phyloP scores from a whole-genome alignment of 2,888 invertebrate species.

The Flexamia atlantica region DNA sequence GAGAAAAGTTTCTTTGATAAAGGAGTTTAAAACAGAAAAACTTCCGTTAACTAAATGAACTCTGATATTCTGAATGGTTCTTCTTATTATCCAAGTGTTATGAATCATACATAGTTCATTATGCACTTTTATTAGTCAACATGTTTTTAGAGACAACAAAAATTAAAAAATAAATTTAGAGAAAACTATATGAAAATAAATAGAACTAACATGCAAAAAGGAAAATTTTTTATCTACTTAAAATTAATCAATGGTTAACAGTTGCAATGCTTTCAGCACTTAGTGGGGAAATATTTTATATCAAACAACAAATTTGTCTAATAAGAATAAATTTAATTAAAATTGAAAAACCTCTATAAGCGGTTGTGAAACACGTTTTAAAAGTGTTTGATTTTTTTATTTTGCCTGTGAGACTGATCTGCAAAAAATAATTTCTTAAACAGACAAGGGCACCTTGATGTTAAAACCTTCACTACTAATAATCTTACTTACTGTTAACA shows the following conservation, averaged over 20 bases:
- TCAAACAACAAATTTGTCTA: not conserved
- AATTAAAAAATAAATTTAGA: not conserved
- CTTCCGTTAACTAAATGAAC: too few species aligned
- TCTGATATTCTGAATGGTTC: too few species aligned
- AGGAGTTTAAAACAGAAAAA: too few species aligned
- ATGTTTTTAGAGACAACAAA: not conserved
- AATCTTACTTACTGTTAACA: not conserved
- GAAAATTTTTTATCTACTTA: not conserved
- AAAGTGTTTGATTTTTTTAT: not conserved
- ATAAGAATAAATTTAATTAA: not conserved
- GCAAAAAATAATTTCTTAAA: not conserved
- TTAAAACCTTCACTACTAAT: not conserved
- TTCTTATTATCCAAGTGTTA: too few species aligned
- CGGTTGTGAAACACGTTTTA: not conserved
- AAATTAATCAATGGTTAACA: not conserved
- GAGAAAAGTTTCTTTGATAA: too few species aligned
- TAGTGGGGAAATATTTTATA: not conserved
- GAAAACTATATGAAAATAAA: not conserved
- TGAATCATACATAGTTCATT: too few species aligned
- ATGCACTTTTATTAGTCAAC: not conserved
- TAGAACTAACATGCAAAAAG: not conserved
- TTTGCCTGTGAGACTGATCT: not conserved
- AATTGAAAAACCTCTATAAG: not conserved
- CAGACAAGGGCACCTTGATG: not conserved
- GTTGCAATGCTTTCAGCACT: constrained; percentile 18